Evolutionary conservation across 2,113 vertebrate species (phyloP).

Genomic region (Pseudorectes ferrugineus): DNA sequence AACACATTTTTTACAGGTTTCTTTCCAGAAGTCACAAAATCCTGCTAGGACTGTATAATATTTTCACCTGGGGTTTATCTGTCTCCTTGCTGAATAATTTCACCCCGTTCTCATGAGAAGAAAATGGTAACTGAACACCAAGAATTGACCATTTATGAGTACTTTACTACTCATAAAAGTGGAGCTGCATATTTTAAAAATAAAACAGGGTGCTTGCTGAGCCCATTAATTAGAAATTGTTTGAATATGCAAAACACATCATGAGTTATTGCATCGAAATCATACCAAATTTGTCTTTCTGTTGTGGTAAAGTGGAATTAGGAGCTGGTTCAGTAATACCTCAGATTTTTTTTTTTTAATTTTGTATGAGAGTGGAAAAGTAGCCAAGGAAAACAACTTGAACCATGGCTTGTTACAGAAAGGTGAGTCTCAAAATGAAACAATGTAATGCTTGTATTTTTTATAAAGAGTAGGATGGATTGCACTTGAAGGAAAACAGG

Average conservation of each 20-base stretch:
- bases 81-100: neutral
- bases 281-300: neutral
- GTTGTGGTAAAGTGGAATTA: neutral
- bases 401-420: neutral
- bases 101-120: neutral
- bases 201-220: neutral
- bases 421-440: neutral
- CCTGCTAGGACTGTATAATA: neutral
- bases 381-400: neutral
- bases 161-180: neutral
- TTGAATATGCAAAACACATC: neutral
- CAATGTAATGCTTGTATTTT: neutral
- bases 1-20: neutral
- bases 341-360: neutral
- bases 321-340: neutral
- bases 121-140: neutral
- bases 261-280: neutral
- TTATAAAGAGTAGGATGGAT: neutral
- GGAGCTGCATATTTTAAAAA: neutral
- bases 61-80: neutral
- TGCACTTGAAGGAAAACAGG: accelerated
- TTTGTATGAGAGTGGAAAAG: neutral
- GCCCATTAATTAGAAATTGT: neutral
- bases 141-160: neutral
- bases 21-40: neutral